Evolutionary conservation across 2,797 vertebrate species (phyloP).

Genomic region (Mormyrus proboscirostris): DNA sequence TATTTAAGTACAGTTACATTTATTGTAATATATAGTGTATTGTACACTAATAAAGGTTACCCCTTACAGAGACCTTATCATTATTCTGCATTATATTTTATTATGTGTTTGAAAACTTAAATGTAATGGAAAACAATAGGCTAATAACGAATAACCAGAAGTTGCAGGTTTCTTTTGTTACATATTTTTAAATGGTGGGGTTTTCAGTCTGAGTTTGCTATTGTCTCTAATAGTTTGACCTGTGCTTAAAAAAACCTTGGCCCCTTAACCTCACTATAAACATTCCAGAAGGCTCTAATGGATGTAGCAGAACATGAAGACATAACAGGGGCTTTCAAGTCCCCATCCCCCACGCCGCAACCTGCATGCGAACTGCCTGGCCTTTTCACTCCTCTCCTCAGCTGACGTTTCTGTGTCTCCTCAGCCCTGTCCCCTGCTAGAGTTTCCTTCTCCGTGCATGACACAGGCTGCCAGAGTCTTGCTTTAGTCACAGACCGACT

Average conservation of each 20-base stretch:
- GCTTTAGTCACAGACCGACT: not conserved
- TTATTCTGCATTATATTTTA: not conserved
- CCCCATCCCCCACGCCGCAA: not conserved
- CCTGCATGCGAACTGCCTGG: constrained; percentile 16
- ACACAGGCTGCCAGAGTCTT: constrained; percentile 15
- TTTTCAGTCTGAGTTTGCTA: not conserved
- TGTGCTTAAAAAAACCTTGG: not conserved
- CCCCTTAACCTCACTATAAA: not conserved
- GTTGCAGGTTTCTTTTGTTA: not conserved
- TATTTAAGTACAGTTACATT: not conserved
- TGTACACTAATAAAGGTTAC: not conserved
- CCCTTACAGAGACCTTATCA: not conserved
- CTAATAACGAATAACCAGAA: not conserved
- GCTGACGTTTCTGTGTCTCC: constrained; percentile 7
- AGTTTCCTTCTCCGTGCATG: constrained; percentile 33
- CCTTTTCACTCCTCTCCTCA: constrained; percentile 13
- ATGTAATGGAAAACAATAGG: not conserved
- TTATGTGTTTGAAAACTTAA: not conserved
- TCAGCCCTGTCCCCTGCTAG: constrained; percentile 23
- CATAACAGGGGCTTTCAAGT: not conserved
- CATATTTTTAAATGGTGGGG: not conserved
- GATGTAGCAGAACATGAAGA: constrained; percentile 18
- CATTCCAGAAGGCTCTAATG: constrained; percentile 18
- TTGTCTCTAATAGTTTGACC: constrained; percentile 17
- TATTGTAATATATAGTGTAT: not conserved